A percentile compares a stretch with the other conserved stretches of the same genome.
These are phyloP conservation scores for Sminthopsis crassicaudata DNA, from an alignment of 2,113 vertebrate species.

Conservation along the genomic window DNA sequence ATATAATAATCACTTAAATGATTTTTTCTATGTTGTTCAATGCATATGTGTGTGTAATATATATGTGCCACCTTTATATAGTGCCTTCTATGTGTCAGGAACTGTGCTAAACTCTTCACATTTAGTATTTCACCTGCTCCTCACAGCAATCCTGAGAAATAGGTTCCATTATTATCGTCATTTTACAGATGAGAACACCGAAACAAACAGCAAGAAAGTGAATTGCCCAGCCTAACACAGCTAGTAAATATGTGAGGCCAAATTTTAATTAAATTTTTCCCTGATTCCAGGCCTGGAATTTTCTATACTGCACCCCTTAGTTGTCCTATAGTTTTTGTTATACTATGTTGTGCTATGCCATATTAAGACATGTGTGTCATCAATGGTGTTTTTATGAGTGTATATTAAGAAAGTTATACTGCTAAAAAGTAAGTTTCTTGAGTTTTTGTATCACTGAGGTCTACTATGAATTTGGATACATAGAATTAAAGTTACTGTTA, in stretches of 20 bases:
- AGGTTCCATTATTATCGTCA: background rate
- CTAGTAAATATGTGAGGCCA: background rate
- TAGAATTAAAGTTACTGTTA: background rate
- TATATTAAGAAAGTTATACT: background rate
- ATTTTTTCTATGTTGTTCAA: background rate
- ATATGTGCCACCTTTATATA: background rate
- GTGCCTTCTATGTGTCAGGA: background rate
- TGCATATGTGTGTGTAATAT: background rate
- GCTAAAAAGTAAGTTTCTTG: background rate
- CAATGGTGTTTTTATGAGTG: no score
- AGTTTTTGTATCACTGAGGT: background rate
- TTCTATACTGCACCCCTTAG: background rate
- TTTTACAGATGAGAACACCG: background rate
- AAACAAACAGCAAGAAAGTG: background rate
- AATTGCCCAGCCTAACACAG: background rate
- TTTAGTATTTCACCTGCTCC: background rate
- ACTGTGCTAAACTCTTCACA: background rate
- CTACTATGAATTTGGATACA: background rate
- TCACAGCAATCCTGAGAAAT: background rate
- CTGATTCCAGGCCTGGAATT: background rate
- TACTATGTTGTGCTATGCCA: no score
- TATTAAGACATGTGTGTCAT: no score
- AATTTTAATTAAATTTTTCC: background rate
- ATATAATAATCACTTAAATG: background rate
- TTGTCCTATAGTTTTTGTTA: background rate